These are phyloP conservation scores for Microtus ochrogaster DNA, from an alignment of 2,113 vertebrate genomes.

Conservation along the genomic window DNA sequence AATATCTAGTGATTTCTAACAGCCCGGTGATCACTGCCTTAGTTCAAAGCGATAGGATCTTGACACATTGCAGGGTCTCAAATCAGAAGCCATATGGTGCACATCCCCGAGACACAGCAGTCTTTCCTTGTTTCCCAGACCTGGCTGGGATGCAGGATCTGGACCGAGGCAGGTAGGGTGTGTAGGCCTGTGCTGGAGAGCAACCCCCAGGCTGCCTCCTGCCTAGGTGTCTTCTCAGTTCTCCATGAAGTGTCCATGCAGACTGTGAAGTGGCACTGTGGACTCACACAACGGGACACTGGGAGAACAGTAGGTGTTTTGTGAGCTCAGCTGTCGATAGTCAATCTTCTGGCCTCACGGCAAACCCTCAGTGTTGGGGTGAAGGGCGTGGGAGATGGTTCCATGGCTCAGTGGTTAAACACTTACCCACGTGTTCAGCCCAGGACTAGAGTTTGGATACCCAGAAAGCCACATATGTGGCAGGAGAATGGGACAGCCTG, in stretches of 20 bases:
- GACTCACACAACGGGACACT: background rate
- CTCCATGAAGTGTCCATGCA: background rate
- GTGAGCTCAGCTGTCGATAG: background rate
- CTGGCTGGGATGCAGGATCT: background rate
- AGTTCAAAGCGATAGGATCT: background rate
- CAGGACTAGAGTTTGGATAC: background rate
- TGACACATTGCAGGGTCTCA: background rate
- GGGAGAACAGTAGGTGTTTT: background rate
- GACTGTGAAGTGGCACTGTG: no score
- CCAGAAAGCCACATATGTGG: background rate
- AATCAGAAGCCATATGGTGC: background rate
- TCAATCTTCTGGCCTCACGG: background rate
- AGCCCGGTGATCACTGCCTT: background rate
- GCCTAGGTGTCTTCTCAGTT: background rate
- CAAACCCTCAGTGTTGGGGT: background rate
- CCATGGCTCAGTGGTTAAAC: background rate
- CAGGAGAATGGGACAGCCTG: background rate
- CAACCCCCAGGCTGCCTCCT: fast-evolving
- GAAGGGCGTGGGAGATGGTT: no score
- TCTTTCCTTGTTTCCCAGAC: fast-evolving
- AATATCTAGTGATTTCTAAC: background rate
- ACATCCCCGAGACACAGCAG: fast-evolving
- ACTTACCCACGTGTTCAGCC: background rate
- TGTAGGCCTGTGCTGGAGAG: background rate
- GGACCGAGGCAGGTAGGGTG: background rate